A percentile compares a stretch with the other conserved stretches of the same genome.
These are phyloP conservation scores for Discoglossus pictus DNA, from an alignment of 2,797 vertebrate genomes.

Conservation along the genomic window DNA sequence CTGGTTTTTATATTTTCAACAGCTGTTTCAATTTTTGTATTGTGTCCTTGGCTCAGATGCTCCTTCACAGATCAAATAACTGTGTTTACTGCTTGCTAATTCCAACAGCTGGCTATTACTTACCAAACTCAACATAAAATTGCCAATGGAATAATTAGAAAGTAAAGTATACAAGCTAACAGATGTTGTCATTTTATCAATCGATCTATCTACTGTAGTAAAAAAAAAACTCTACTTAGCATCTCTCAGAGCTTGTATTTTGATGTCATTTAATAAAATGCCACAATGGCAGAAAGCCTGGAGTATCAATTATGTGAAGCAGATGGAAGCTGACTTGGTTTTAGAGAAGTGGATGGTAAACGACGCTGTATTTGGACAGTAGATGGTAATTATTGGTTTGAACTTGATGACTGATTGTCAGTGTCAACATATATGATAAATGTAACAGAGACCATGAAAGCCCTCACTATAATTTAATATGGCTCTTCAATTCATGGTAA, in stretches of 20 bases:
- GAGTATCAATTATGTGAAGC: constrained; percentile 56
- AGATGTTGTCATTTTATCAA: constrained; percentile 75
- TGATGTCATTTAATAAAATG: constrained; percentile 61
- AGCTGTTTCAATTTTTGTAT: constrained; percentile 57
- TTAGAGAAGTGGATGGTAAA: constrained; percentile 11
- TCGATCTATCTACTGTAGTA: constrained; percentile 63
- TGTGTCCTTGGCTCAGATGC: constrained; percentile 56
- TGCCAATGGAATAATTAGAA: constrained; percentile 72
- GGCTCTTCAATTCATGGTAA: not conserved
- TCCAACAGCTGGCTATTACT: constrained; percentile 66
- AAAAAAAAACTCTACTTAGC: constrained; percentile 62
- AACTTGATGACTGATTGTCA: constrained; percentile 8
- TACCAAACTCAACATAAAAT: constrained; percentile 57
- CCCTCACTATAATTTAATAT: not conserved
- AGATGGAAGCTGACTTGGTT: constrained; percentile 44
- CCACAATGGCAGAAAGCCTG: constrained; percentile 38
- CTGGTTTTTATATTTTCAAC: constrained; percentile 43
- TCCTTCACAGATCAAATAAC: constrained; percentile 73
- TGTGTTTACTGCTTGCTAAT: constrained; percentile 60
- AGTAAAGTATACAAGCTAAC: constrained; percentile 72
- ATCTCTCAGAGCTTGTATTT: constrained; percentile 54
- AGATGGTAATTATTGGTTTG: constrained; percentile 13
- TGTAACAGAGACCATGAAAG: not conserved
- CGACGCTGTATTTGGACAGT: constrained; percentile 30
- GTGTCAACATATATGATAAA: not conserved